Conservation (phyloP, 2,888 invertebrate genomes). For the Rutpela maculata region DNA sequence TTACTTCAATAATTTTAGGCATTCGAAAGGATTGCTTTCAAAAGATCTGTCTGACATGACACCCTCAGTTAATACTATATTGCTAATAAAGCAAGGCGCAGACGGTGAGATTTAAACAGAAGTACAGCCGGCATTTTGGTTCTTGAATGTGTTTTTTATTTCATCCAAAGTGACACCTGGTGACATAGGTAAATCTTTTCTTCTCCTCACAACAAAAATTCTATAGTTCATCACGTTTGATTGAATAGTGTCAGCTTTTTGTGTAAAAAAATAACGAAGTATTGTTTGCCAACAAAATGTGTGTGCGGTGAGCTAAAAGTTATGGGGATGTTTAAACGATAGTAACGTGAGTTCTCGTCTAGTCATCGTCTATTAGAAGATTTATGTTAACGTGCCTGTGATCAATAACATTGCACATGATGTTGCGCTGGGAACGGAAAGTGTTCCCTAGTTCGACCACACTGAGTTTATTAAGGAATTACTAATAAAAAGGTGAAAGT, state of each 20-base stretch:
- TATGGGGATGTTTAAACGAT: not conserved
- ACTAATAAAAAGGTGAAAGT: too few species aligned
- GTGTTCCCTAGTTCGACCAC: too few species aligned
- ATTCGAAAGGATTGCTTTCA: not conserved
- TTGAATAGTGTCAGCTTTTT: slow-evolving; percentile 3
- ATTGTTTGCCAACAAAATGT: not conserved
- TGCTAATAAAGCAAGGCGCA: not conserved
- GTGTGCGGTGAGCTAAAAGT: not conserved
- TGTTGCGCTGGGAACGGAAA: too few species aligned
- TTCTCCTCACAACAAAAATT: not conserved
- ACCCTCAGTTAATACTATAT: not conserved
- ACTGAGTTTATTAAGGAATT: too few species aligned
- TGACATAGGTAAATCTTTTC: slow-evolving; percentile 37
- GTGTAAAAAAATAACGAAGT: slow-evolving; percentile 1
- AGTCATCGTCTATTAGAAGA: too few species aligned
- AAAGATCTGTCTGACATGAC: not conserved
- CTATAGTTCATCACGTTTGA: not conserved
- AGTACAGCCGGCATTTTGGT: not conserved
- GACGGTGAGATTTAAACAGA: slow-evolving; percentile 1
- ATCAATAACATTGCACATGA: too few species aligned
- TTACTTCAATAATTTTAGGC: not conserved
- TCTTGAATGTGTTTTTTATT: not conserved
- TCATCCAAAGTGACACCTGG: slow-evolving; percentile 34
- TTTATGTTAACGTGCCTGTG: too few species aligned
- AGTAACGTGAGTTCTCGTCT: not conserved